A percentile compares a stretch with the other conserved stretches of the same genome.
phyloP scores from a whole-genome alignment of 2,888 invertebrate genomes.

The Junonia oenone region DNA sequence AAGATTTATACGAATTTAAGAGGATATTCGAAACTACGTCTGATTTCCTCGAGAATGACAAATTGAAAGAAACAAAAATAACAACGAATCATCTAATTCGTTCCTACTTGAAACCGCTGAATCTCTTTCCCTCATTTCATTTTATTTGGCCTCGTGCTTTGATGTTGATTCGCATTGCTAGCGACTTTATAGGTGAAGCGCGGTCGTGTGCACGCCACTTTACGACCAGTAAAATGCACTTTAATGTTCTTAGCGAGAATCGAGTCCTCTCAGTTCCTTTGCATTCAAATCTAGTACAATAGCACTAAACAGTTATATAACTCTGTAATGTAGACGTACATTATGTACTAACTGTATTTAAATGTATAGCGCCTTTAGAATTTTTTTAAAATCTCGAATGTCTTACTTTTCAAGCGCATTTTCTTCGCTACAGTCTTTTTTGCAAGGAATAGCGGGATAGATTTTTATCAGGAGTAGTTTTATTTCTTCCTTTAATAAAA shows the following conservation, averaged over 20 bases:
- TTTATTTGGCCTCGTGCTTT: slow-evolving; percentile 15
- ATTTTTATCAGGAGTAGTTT: slow-evolving; percentile 17
- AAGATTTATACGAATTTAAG: no score
- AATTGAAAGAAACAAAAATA: background rate
- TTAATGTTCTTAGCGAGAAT: slow-evolving; percentile 32
- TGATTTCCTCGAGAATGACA: no score
- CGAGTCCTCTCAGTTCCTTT: slow-evolving; percentile 26
- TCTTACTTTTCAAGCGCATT: slow-evolving; percentile 22
- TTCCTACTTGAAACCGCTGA: background rate
- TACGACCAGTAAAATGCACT: slow-evolving; percentile 36
- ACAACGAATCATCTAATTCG: background rate
- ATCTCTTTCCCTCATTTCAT: slow-evolving; percentile 10
- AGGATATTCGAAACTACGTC: no score
- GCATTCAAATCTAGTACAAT: slow-evolving; percentile 29
- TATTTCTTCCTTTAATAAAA: slow-evolving; percentile 19
- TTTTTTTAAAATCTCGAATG: slow-evolving; percentile 22
- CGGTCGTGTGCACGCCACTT: slow-evolving; percentile 32
- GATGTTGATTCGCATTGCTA: slow-evolving; percentile 25
- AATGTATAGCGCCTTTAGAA: slow-evolving; percentile 24
- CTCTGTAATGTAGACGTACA: slow-evolving; percentile 14
- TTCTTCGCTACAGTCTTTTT: slow-evolving; percentile 21
- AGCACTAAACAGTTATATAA: slow-evolving; percentile 27
- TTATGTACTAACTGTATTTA: slow-evolving; percentile 21
- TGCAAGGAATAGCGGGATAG: slow-evolving; percentile 7
- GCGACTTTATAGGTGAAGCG: slow-evolving; percentile 31